Evolutionary conservation across 2,797 vertebrate species (phyloP), one percentile per base, ranked within the genome.

Genomic region (Danio choprae): DNA sequence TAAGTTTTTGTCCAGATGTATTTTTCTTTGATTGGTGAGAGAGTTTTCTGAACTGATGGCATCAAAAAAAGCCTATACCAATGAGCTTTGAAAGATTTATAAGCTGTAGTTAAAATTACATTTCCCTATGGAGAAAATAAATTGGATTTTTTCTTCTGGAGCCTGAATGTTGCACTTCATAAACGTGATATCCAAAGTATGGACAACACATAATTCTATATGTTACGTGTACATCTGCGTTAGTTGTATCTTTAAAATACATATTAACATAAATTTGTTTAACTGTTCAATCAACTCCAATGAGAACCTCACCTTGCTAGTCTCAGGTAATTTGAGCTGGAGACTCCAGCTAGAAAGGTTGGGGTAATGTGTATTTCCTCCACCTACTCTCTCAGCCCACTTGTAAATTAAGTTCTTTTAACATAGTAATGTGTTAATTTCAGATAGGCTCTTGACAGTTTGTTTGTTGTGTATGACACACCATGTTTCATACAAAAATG

Each of bases 401-500:
- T 29, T 16, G 38, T 44, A 44, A 72, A 59, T 69, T 51, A 29
- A 48, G 22, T 59, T 29, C 7, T 63, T 75, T 50, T 40, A 63
- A 41, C 73, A 63, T 12, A 40, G 36, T 43, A 73, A 8, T 22
- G 29, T 15, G 20, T 56, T 58, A 48, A 38, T 48, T 29, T 56
- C 15, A 46, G 53, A 29, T 11, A 4, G 20, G 9, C 1, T 46
- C 48, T 69, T 46, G 20, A 40, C 18, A 12, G 7, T 43, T 16
- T 5, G 1, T 16, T n/a, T n/a, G n/a, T n/a, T n/a, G n/a, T n/a
- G n/a, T n/a, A n/a, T n/a, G n/a, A n/a, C n/a, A n/a, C n/a, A n/a
- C 7, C 20, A 53, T 60, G 15, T 79, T 38, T 60, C 9, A 65
- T n/a, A 18, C 41, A 67, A 68, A 59, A n/a, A 59, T 22, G 68